phyloP scores from a whole-genome alignment of 2,113 vertebrate species.

The Eira barbara region DNA sequence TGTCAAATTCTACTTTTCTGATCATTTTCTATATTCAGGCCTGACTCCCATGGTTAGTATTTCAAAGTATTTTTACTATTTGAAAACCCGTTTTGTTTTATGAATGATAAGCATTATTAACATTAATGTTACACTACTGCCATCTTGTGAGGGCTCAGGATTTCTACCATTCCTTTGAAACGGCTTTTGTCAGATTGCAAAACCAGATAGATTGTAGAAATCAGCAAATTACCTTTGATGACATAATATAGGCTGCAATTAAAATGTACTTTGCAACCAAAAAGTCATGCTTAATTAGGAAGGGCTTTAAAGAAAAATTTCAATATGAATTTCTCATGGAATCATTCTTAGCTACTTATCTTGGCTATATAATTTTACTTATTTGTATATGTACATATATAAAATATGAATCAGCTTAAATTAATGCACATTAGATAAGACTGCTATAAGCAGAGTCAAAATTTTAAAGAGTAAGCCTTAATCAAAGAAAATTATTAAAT shows the following conservation, averaged over 20 bases:
- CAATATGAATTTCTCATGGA: not conserved
- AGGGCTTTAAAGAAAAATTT: not conserved
- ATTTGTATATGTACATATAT: not conserved
- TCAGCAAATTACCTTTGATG: not conserved
- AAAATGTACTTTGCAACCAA: not conserved
- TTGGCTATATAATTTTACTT: not conserved
- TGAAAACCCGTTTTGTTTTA: not conserved
- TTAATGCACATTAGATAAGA: not conserved
- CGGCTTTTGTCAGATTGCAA: not conserved
- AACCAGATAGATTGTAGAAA: not conserved
- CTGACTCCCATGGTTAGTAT: not conserved
- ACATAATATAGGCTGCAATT: not conserved
- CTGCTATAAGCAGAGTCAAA: not conserved
- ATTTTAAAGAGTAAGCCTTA: not conserved
- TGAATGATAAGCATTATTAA: not conserved
- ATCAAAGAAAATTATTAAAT: slow-evolving; percentile 9
- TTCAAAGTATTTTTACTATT: not conserved
- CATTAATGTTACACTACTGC: slow-evolving; percentile 61
- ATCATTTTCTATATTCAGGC: not conserved
- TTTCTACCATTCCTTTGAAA: not conserved
- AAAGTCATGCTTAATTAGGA: not conserved
- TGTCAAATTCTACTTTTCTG: not conserved
- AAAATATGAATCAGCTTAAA: not conserved
- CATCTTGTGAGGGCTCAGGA: slow-evolving; percentile 54
- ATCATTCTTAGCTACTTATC: not conserved